phyloP scores from a whole-genome alignment of 2,888 invertebrate species.

The Volucella bombylans region DNA sequence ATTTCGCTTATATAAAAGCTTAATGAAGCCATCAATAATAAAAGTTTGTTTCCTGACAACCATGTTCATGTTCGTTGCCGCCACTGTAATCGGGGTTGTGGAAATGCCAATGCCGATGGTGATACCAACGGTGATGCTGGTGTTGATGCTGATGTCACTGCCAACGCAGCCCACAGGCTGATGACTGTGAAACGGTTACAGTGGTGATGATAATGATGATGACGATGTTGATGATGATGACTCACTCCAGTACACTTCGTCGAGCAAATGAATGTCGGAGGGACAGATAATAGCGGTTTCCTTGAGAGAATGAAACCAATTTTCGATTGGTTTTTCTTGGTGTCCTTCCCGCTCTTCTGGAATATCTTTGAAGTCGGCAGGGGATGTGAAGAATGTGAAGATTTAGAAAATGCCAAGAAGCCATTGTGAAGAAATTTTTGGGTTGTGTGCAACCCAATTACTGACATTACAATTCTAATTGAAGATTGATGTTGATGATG shows the following conservation, averaged over 20 bases:
- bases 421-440: conserved; percentile 18
- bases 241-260: conserved; percentile 8
- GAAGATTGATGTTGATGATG: conserved; percentile 28
- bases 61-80: conserved; percentile 67
- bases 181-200: not conserved
- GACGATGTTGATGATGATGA: conserved; percentile 76
- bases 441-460: conserved; percentile 2
- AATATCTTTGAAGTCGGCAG: not conserved
- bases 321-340: conserved; percentile 75
- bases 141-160: conserved; percentile 18
- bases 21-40: conserved; percentile 78
- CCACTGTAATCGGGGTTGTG: conserved; percentile 75
- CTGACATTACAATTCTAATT: conserved; percentile 22
- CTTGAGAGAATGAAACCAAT: conserved; percentile 79
- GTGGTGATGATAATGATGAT: conserved; percentile 62
- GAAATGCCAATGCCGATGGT: conserved; percentile 70
- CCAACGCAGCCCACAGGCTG: conserved; percentile 4
- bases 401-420: not conserved
- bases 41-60: conserved; percentile 67
- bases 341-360: no score
- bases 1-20: conserved; percentile 79
- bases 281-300: conserved; percentile 55
- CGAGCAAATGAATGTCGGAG: conserved; percentile 40
- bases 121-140: conserved; percentile 58
- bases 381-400: conserved; percentile 3